phyloP scores from a whole-genome alignment of 2,888 invertebrate species.

The Hemistola chrysoprasaria region DNA sequence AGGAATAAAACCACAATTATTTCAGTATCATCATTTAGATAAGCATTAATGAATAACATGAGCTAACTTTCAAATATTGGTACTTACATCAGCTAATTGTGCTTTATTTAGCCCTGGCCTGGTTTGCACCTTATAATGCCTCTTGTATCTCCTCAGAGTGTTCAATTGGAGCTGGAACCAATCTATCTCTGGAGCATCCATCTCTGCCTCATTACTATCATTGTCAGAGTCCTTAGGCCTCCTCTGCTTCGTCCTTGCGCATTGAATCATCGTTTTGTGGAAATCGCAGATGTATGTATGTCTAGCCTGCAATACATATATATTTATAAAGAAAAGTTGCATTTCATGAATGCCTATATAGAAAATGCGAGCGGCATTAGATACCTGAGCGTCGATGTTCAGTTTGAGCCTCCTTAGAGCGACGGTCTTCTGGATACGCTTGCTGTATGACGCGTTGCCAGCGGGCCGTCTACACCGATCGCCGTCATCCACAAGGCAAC shows the following conservation, averaged over 20 bases:
- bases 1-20: too few species aligned
- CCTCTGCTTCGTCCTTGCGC: constrained; percentile 93
- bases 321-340: too few species aligned
- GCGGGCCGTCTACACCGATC: constrained; percentile 93
- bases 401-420: constrained; percentile 95
- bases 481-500: constrained; percentile 95
- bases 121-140: constrained; percentile 95
- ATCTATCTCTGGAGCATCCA: constrained; percentile 95
- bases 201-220: constrained; percentile 96
- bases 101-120: constrained; percentile 96
- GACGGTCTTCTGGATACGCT: constrained; percentile 97
- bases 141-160: constrained; percentile 96
- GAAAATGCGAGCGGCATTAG: constrained; percentile 4
- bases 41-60: neutral
- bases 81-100: constrained; percentile 95
- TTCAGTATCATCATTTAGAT: too few species aligned
- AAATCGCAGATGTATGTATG: constrained; percentile 98
- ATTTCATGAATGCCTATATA: constrained; percentile 23
- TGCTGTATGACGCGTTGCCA: constrained; percentile 97
- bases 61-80: neutral
- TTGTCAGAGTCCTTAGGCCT: constrained; percentile 96
- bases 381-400: constrained; percentile 87
- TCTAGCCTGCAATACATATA: constrained; percentile 85
- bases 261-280: constrained; percentile 97
- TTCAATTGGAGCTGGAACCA: constrained; percentile 96